Evolutionary conservation across 2,797 vertebrate genomes (phyloP).

Genomic region (Falco cherrug): DNA sequence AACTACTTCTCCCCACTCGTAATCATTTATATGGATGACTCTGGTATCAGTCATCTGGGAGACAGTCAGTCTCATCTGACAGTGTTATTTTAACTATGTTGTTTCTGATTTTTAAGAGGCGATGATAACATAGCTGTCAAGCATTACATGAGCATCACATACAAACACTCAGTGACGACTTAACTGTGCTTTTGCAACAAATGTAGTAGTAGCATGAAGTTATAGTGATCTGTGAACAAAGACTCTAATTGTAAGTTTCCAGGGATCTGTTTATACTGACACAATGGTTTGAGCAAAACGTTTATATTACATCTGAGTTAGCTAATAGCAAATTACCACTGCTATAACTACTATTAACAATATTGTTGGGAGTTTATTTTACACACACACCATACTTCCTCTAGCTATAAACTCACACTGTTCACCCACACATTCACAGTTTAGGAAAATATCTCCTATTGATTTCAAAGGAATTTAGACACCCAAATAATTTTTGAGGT

Average conservation of each 20-base stretch:
- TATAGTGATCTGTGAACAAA: neutral
- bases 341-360: neutral
- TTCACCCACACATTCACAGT: neutral
- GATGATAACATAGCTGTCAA: neutral
- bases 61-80: neutral
- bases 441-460: neutral
- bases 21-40: neutral
- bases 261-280: neutral
- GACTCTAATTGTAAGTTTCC: neutral
- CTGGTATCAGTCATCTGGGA: neutral
- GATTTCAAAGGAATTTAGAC: neutral
- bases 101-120: neutral
- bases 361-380: neutral
- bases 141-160: neutral
- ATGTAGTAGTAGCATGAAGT: neutral
- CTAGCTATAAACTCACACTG: neutral
- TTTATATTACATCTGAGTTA: neutral
- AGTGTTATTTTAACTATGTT: neutral
- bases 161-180: neutral
- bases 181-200: neutral
- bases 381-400: neutral
- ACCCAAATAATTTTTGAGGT: neutral
- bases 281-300: neutral
- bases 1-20: neutral
- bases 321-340: neutral